Evolutionary conservation across 2,113 vertebrate species (phyloP), one percentile per base, ranked within the genome.

Genomic region (Zosterops hypoxanthus): DNA sequence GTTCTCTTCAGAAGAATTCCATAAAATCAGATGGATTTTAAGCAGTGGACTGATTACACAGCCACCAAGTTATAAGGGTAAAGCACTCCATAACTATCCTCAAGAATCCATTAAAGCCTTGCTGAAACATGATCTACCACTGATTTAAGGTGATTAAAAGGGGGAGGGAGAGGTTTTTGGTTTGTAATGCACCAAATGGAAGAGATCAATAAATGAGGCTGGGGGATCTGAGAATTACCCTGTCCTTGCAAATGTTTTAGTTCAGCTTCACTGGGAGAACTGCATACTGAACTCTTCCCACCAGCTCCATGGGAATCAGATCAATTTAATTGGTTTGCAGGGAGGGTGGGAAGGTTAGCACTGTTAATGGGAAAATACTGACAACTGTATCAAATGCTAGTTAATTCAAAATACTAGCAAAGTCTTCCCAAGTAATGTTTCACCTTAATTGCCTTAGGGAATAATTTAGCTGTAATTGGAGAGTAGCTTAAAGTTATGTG

Each of bases 401-500:
- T 92, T 96, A 92, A 97, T 97, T 93, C 0, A 2, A 96, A 97
- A 95, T 93, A 86, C 86, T 81, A 93, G 83, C 55, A 86, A 70
- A 21, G 72, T 64, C 83, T 95, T 95, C 91, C 49, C 0, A 87
- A 94, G 88, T 69, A 94, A 64, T 69, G 94, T 85, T 97, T 97
- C 94, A 95, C 94, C 93, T 97, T 95, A 95, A 96, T 94, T 96
- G 92, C 95, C 94, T 88, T 7, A 47, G 91, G 94, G 96, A 94
- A 95, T 94, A 91, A 97, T 95, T 94, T 50, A 94, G 47, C 71
- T 93, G 95, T 94, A 94, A 96, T 84, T 94, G 92, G 95, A 96
- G 90, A 93, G 57, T 34, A 49, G 86, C 87, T 91, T 81, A 69
- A 92, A 96, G 86, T 92, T 93, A 86, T 81, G 87, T 46, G 75